phyloP scores from a whole-genome alignment of 2,797 vertebrate species.

The Coccyzus lansbergi region DNA sequence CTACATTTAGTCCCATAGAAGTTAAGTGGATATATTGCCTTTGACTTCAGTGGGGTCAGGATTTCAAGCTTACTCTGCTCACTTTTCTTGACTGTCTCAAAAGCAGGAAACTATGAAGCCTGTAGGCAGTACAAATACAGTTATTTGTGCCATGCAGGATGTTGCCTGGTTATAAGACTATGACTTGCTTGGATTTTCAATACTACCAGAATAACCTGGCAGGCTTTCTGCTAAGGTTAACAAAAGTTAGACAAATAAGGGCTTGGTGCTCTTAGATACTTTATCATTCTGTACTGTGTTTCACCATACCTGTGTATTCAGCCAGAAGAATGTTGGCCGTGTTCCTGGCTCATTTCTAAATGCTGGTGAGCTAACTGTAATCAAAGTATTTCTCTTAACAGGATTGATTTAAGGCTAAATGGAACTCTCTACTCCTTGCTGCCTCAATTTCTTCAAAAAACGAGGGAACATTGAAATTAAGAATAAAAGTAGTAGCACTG shows the following conservation, averaged over 20 bases:
- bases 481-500: background rate
- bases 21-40: background rate
- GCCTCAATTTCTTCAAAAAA: slow-evolving; percentile 16
- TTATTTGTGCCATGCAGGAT: slow-evolving; percentile 1
- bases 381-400: slow-evolving; percentile 41
- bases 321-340: slow-evolving; percentile 46
- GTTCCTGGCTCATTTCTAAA: slow-evolving; percentile 46
- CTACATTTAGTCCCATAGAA: background rate
- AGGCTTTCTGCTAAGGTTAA: slow-evolving; percentile 54
- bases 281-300: slow-evolving; percentile 45
- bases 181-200: background rate
- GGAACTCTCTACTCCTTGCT: background rate
- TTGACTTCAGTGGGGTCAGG: background rate
- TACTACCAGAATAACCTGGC: slow-evolving; percentile 15
- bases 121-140: background rate
- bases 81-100: slow-evolving; percentile 11
- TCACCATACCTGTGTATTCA: slow-evolving; percentile 15
- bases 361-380: slow-evolving; percentile 29
- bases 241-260: slow-evolving; percentile 62
- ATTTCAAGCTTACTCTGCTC: background rate
- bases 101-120: background rate
- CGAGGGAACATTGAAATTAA: background rate
- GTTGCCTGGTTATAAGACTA: background rate
- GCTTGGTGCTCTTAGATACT: slow-evolving; percentile 11
- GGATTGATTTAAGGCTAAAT: slow-evolving; percentile 22